Evolutionary conservation across 2,113 vertebrate species (phyloP).

Genomic region (Monopterus albus): DNA sequence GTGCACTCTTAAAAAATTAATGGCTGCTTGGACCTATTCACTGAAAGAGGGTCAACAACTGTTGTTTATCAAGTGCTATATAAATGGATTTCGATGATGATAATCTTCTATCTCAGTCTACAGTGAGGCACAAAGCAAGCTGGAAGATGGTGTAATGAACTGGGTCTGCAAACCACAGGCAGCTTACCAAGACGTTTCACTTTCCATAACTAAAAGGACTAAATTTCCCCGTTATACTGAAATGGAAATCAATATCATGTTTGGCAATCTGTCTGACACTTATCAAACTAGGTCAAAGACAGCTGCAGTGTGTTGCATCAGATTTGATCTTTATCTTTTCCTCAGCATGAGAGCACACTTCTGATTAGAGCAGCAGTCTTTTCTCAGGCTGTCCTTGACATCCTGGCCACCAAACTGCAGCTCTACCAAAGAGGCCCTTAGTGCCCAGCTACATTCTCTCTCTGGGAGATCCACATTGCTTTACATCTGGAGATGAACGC

Average conservation of each 20-base stretch:
- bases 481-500: slow-evolving; percentile 27
- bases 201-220: slow-evolving; percentile 51
- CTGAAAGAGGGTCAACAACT: no score
- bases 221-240: slow-evolving; percentile 45
- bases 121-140: slow-evolving; percentile 20
- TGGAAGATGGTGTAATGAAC: slow-evolving; percentile 18
- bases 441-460: slow-evolving; percentile 16
- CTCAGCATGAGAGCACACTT: slow-evolving; percentile 5
- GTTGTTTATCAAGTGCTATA: no score
- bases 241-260: slow-evolving; percentile 46
- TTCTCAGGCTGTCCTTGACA: slow-evolving; percentile 20
- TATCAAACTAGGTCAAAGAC: slow-evolving; percentile 49
- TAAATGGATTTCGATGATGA: no score
- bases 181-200: slow-evolving; percentile 35
- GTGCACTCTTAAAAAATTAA: slow-evolving; percentile 12
- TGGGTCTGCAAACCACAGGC: slow-evolving; percentile 39
- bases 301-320: slow-evolving; percentile 26
- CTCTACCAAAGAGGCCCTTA: slow-evolving; percentile 20
- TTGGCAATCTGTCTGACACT: slow-evolving; percentile 36
- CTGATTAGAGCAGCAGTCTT: slow-evolving; percentile 45
- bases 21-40: not conserved
- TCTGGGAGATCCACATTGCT: slow-evolving; percentile 32
- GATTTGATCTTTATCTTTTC: slow-evolving; percentile 58
- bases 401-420: slow-evolving; percentile 10
- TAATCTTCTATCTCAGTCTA: slow-evolving; percentile 16